Conservation (phyloP, 2,888 invertebrate species). For the Hylaea fasciaria region DNA sequence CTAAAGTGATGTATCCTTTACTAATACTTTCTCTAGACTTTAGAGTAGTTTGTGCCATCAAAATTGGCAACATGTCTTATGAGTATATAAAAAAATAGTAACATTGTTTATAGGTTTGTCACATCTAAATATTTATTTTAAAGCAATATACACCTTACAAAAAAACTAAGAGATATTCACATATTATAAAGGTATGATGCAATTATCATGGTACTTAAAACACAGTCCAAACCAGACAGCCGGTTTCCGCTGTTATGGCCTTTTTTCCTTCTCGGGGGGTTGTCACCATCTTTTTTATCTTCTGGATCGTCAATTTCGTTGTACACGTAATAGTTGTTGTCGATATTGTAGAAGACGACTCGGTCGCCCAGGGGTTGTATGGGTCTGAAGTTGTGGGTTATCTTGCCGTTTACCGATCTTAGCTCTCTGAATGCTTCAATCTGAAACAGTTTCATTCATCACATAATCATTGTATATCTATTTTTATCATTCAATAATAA, state of each 20-base stretch:
- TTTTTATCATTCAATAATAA: background rate
- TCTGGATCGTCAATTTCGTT: constrained; percentile 73
- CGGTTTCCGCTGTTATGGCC: constrained; percentile 47
- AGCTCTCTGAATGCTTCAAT: constrained; percentile 89
- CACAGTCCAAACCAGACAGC: constrained; percentile 18
- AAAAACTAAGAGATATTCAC: constrained; percentile 3
- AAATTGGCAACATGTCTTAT: too few species aligned
- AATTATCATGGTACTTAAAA: constrained; percentile 11
- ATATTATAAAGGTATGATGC: constrained; percentile 1
- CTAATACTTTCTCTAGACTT: too few species aligned
- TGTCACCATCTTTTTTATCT: constrained; percentile 48
- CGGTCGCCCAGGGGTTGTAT: constrained; percentile 91
- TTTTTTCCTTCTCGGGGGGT: constrained; percentile 54
- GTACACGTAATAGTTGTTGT: constrained; percentile 73
- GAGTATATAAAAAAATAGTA: too few species aligned
- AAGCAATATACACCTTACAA: background rate
- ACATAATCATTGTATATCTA: too few species aligned
- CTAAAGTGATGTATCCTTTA: too few species aligned
- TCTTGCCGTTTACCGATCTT: constrained; percentile 86
- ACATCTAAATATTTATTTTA: constrained; percentile 3
- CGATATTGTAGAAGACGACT: constrained; percentile 85
- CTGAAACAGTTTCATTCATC: constrained; percentile 70
- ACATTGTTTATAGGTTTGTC: background rate
- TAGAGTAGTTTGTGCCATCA: too few species aligned
- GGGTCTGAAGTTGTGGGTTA: constrained; percentile 93